Conservation (phyloP, 1,140 invertebrate species). For the Solen grandis region DNA sequence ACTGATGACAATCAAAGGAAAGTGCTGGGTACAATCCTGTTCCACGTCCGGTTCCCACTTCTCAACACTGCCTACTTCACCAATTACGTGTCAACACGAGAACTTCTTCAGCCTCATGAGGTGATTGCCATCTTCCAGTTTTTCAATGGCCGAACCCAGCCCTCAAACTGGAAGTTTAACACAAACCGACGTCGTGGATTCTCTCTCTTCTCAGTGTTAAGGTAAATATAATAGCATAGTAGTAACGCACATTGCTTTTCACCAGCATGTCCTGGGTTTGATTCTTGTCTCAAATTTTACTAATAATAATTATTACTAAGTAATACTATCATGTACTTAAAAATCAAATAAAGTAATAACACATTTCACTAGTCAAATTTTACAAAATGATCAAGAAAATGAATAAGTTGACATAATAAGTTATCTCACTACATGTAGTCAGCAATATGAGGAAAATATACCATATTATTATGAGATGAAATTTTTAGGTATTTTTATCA, state of each 20-base stretch:
- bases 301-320: too few species aligned
- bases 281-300: too few species aligned
- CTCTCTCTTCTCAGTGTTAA: conserved; percentile 24
- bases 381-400: too few species aligned
- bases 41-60: conserved; percentile 38
- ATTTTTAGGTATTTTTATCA: too few species aligned
- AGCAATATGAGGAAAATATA: too few species aligned
- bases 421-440: too few species aligned
- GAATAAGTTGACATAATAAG: too few species aligned
- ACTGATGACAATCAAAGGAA: conserved; percentile 38
- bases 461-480: too few species aligned
- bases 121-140: conserved; percentile 41
- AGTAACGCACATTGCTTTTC: not conserved
- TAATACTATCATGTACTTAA: too few species aligned
- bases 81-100: conserved; percentile 26
- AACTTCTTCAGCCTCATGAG: conserved; percentile 28
- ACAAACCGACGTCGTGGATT: conserved; percentile 25
- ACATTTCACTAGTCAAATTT: too few species aligned
- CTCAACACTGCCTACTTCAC: conserved; percentile 42
- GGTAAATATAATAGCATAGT: not conserved
- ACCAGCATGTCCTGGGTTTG: too few species aligned
- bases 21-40: conserved; percentile 32
- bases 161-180: conserved; percentile 44
- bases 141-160: conserved; percentile 44
- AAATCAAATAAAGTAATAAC: too few species aligned